Conservation (phyloP, 1,140 invertebrate species). For the Spodoptera litura region DNA sequence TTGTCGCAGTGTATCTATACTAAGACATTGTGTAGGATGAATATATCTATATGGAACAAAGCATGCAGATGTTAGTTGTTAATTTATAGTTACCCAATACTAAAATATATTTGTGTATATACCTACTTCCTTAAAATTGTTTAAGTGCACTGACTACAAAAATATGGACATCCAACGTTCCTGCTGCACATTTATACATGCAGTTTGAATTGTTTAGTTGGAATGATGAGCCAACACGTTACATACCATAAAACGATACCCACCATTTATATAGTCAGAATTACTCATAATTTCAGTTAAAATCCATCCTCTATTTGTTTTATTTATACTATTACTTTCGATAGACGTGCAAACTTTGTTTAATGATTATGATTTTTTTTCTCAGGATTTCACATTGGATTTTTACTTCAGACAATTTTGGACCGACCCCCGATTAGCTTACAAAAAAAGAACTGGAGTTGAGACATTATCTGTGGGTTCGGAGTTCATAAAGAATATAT, state of each 20-base stretch:
- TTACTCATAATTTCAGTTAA: background rate
- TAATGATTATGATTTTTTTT: constrained; percentile 52
- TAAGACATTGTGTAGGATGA: constrained; percentile 54
- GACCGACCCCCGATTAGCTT: constrained; percentile 97
- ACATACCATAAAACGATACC: background rate
- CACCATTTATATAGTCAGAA: background rate
- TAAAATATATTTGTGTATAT: background rate
- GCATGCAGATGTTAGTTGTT: constrained; percentile 79
- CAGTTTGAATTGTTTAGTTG: constrained; percentile 12
- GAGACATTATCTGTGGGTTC: constrained; percentile 96
- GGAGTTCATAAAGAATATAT: constrained; percentile 98
- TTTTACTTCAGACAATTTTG: constrained; percentile 99
- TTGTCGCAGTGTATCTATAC: constrained; percentile 49
- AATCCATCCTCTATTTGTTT: too few species aligned
- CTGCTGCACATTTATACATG: background rate
- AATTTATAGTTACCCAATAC: constrained; percentile 43
- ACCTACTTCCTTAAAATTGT: background rate
- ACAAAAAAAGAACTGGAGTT: constrained; percentile 94
- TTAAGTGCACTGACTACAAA: background rate
- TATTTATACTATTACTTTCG: too few species aligned
- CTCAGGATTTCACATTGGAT: constrained; percentile 98
- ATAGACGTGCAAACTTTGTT: constrained; percentile 9
- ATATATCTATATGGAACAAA: constrained; percentile 52
- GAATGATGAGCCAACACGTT: constrained; percentile 40
- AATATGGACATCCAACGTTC: background rate